Percentiles rank a stretch among this genome's conserved stretches.
phyloP scores from a whole-genome alignment of 2,797 vertebrate species.

The Tragopan temminckii region DNA sequence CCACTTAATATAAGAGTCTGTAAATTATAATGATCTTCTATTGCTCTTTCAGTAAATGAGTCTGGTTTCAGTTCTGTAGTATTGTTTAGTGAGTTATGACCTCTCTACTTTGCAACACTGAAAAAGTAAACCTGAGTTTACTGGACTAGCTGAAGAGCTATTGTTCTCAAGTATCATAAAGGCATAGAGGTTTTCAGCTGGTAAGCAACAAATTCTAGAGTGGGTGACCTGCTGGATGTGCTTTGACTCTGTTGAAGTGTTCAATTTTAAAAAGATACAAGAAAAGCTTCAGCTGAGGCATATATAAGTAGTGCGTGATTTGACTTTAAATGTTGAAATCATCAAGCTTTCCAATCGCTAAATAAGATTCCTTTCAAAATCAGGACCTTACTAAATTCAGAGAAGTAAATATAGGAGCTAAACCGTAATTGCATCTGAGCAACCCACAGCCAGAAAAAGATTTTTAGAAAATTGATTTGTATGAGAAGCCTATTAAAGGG shows the following conservation, averaged over 20 bases:
- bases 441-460: neutral
- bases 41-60: neutral
- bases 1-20: neutral
- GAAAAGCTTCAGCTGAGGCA: neutral
- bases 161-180: neutral
- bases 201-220: neutral
- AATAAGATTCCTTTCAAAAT: slow-evolving; percentile 22
- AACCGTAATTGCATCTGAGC: slow-evolving; percentile 1
- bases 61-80: neutral
- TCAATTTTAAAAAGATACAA: neutral
- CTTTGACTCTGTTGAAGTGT: neutral
- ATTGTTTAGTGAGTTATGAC: neutral
- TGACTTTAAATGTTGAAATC: neutral
- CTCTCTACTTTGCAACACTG: neutral
- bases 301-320: neutral
- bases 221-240: neutral
- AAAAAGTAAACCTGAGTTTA: neutral
- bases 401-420: slow-evolving; percentile 7
- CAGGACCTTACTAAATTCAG: neutral
- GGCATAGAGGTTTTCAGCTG: neutral
- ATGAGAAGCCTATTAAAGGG: neutral
- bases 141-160: neutral
- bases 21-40: neutral
- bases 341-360: neutral
- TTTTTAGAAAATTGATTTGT: neutral